phyloP scores from a whole-genome alignment of 1,140 invertebrate genomes.

The Oncopodura yosiiana region DNA sequence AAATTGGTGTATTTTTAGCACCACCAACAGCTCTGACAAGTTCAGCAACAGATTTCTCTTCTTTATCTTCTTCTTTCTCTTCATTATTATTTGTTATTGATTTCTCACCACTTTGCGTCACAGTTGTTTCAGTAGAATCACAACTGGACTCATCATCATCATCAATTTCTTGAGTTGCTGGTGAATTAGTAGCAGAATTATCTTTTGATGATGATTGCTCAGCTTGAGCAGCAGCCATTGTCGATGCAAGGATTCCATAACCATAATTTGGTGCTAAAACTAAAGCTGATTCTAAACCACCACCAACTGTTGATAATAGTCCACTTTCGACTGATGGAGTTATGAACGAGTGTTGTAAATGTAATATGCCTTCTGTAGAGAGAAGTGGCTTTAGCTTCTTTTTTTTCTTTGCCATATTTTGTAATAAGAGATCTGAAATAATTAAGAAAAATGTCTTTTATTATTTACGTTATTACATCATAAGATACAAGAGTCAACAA shows the following conservation, averaged over 20 bases:
- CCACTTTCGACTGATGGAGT: conserved; percentile 31
- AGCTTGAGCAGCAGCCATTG: not conserved
- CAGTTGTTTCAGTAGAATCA: not conserved
- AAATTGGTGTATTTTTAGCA: conserved; percentile 22
- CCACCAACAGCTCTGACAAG: conserved; percentile 31
- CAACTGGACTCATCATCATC: not conserved
- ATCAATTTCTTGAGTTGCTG: not conserved
- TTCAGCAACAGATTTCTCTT: conserved; percentile 17
- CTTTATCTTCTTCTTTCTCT: not conserved
- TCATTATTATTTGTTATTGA: not conserved
- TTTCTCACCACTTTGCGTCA: not conserved
- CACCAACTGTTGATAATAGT: conserved; percentile 29
- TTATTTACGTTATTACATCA: too few species aligned
- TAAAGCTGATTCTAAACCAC: conserved; percentile 7
- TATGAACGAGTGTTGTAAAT: conserved; percentile 31
- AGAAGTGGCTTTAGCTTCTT: conserved; percentile 23
- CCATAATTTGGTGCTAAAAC: conserved; percentile 33
- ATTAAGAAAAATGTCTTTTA: not conserved
- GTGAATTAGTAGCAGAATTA: not conserved
- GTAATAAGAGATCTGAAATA: too few species aligned
- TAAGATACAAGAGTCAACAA: too few species aligned
- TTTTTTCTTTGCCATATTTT: conserved; percentile 7
- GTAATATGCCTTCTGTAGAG: conserved; percentile 26
- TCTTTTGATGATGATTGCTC: not conserved
- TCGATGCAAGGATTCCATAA: conserved; percentile 25